Conservation (phyloP, 2,113 vertebrate species). For the Mormyrus iriodes region DNA sequence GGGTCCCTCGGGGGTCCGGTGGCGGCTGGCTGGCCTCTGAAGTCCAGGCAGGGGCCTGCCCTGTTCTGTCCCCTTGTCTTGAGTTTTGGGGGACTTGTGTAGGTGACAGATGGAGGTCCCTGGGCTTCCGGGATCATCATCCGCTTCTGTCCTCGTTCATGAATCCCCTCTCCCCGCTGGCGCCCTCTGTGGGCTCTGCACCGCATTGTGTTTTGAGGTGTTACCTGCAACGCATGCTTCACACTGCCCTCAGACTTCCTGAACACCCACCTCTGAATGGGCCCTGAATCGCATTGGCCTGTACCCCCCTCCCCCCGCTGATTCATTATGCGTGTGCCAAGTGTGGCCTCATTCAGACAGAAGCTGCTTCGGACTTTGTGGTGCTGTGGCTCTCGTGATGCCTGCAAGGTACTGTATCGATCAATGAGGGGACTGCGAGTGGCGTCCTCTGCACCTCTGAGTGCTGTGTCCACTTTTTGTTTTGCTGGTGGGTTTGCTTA, state of each 20-base stretch:
- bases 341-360: neutral
- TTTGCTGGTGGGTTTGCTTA: neutral
- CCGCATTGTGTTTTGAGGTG: neutral
- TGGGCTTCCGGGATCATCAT: neutral
- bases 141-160: neutral
- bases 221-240: neutral
- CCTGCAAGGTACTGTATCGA: neutral
- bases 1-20: neutral
- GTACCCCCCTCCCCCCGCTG: neutral
- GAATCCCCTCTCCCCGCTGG: neutral
- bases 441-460: neutral
- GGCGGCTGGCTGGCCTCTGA: too few species aligned
- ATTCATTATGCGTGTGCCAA: neutral
- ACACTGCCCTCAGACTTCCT: neutral
- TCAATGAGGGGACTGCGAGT: neutral
- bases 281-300: neutral
- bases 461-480: neutral
- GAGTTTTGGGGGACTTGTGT: neutral
- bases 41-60: neutral
- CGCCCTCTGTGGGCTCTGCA: neutral
- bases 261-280: neutral
- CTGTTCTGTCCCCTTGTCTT: neutral
- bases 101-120: neutral
- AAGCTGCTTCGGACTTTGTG: neutral
- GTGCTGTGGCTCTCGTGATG: neutral